Conservation (phyloP, 2,888 invertebrate genomes). For the Drosophila pegasa region DNA sequence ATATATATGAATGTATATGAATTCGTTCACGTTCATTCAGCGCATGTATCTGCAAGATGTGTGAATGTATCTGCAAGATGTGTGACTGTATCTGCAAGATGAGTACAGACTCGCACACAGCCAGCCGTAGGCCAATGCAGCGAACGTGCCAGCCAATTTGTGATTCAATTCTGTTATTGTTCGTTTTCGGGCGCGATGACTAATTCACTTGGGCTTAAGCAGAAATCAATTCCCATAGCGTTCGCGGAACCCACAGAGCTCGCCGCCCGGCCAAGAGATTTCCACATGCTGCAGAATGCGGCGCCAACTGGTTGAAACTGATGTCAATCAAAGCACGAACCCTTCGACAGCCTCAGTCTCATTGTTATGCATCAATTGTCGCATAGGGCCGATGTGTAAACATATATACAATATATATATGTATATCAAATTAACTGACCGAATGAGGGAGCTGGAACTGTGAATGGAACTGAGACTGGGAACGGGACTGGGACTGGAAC, state of each 20-base stretch:
- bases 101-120: not conserved
- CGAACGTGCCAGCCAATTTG: constrained; percentile 29
- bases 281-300: constrained; percentile 24
- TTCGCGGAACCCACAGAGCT: not conserved
- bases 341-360: constrained; percentile 48
- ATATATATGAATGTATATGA: constrained; percentile 4
- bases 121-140: constrained; percentile 14
- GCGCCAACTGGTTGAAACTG: constrained; percentile 66
- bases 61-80: constrained; percentile 19
- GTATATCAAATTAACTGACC: constrained; percentile 18
- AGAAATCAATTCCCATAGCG: constrained; percentile 62
- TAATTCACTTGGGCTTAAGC: constrained; percentile 51
- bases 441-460: constrained; percentile 5
- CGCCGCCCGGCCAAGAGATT: not conserved
- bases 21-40: not conserved
- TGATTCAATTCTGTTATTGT: constrained; percentile 35
- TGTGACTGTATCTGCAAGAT: constrained; percentile 15
- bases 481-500: not conserved
- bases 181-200: constrained; percentile 47
- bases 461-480: not conserved
- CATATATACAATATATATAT: not conserved
- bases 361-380: constrained; percentile 54
- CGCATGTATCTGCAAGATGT: constrained; percentile 23
- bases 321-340: constrained; percentile 50
- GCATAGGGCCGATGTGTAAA: constrained; percentile 25